A percentile compares a stretch with the other conserved stretches of the same genome.
Conservation (phyloP, 2,113 vertebrate genomes). For the Sinocyclocheilus grahami region DNA sequence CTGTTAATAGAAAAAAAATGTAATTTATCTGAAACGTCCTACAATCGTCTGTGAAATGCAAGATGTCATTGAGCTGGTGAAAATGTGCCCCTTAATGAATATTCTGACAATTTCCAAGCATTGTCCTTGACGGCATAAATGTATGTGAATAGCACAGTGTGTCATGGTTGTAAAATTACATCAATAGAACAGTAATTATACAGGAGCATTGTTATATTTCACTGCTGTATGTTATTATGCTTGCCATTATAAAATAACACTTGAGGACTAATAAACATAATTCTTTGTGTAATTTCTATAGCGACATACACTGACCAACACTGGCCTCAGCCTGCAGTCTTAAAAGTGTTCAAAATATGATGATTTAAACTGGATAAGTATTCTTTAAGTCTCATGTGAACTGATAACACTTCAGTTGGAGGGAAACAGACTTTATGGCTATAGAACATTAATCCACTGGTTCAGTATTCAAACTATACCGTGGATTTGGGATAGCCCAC, state of each 20-base stretch:
- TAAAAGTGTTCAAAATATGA: conserved; percentile 61
- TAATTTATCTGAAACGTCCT: conserved; percentile 73
- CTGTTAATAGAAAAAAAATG: conserved; percentile 74
- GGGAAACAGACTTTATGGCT: conserved; percentile 53
- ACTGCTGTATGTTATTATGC: conserved; percentile 68
- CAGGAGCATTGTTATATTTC: conserved; percentile 50
- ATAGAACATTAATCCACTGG: conserved; percentile 44
- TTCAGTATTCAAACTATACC: background rate
- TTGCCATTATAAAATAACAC: conserved; percentile 75
- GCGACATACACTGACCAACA: conserved; percentile 70
- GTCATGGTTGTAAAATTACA: conserved; percentile 75
- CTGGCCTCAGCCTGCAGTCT: conserved; percentile 70
- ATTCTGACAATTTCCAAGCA: conserved; percentile 63
- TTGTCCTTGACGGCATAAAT: conserved; percentile 73
- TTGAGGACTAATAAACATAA: conserved; percentile 77
- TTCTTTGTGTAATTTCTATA: conserved; percentile 76
- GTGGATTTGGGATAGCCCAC: too few species aligned
- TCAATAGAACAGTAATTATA: conserved; percentile 79
- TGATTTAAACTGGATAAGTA: conserved; percentile 73
- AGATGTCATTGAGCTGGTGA: conserved; percentile 72
- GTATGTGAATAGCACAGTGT: conserved; percentile 69
- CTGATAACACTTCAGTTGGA: conserved; percentile 66
- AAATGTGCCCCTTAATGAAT: conserved; percentile 74
- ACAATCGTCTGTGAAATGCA: conserved; percentile 73
- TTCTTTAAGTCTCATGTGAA: conserved; percentile 79